These are phyloP conservation scores for Tenrec ecaudatus DNA, from an alignment of 2,113 vertebrate genomes.

Conservation along the genomic window DNA sequence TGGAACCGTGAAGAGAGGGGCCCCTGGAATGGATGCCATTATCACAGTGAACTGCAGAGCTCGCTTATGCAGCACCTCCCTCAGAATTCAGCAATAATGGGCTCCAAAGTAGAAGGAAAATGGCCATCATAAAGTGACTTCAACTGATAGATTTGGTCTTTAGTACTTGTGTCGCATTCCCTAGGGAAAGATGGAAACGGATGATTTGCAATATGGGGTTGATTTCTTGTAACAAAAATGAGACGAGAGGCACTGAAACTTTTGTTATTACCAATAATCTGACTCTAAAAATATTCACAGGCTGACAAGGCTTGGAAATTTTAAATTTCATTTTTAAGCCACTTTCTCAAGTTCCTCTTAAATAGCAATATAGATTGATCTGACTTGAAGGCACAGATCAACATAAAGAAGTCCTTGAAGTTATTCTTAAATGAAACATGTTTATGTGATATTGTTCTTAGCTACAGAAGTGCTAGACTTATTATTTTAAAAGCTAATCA, in stretches of 20 bases:
- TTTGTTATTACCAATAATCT: neutral
- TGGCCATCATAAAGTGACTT: neutral
- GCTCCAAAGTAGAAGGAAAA: neutral
- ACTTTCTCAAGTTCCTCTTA: neutral
- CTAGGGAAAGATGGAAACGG: neutral
- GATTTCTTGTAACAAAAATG: neutral
- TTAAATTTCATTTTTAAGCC: neutral
- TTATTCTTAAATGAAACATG: neutral
- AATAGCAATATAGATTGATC: constrained; percentile 25
- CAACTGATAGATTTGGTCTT: neutral
- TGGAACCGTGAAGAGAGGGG: neutral
- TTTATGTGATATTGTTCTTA: neutral
- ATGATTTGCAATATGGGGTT: neutral
- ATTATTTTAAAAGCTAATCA: neutral
- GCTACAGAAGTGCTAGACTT: neutral
- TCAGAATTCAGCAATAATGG: neutral
- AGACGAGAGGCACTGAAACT: constrained; percentile 6
- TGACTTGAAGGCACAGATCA: neutral
- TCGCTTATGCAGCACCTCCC: neutral
- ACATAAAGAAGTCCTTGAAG: neutral
- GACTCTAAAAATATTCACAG: constrained; percentile 13
- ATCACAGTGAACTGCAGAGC: neutral
- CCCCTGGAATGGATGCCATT: neutral
- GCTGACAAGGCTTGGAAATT: neutral
- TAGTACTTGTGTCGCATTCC: neutral